These are phyloP conservation scores for Tetragnatha versicolor DNA, from an alignment of 1,140 invertebrate genomes.

Conservation along the genomic window DNA sequence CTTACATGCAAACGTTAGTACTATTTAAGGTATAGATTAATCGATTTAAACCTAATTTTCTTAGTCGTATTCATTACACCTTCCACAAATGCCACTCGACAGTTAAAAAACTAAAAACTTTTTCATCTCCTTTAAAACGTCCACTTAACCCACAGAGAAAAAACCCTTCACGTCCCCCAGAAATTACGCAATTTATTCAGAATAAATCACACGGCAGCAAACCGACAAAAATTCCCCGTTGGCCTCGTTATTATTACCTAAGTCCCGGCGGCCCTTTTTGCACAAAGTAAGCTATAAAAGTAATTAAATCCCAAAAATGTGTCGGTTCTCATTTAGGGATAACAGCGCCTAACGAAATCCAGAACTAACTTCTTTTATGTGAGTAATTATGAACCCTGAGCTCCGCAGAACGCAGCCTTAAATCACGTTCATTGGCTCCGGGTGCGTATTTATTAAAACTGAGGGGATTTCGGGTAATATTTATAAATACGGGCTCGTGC, in stretches of 20 bases:
- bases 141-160: too few relatives aligned
- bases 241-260: neutral
- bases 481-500: conserved; percentile 17
- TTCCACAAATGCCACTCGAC: too few relatives aligned
- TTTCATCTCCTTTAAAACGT: too few relatives aligned
- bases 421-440: conserved; percentile 18
- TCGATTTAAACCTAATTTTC: too few relatives aligned
- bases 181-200: conserved; percentile 52
- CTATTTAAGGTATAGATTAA: too few relatives aligned
- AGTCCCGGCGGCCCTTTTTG: neutral
- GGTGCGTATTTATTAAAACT: conserved; percentile 35
- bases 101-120: too few relatives aligned
- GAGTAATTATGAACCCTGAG: conserved; percentile 46
- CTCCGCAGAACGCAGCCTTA: conserved; percentile 7
- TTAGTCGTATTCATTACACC: too few relatives aligned
- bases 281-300: conserved; percentile 42
- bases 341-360: conserved; percentile 31
- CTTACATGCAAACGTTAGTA: too few relatives aligned
- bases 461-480: conserved; percentile 35
- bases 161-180: too few relatives aligned
- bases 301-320: conserved; percentile 52
- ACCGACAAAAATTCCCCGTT: neutral
- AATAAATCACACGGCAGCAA: conserved; percentile 46
- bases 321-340: conserved; percentile 48
- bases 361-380: conserved; percentile 49